Base-by-base conservation (phyloP, 2,797 vertebrate genomes). In the Sciurus carolinensis region DNA sequence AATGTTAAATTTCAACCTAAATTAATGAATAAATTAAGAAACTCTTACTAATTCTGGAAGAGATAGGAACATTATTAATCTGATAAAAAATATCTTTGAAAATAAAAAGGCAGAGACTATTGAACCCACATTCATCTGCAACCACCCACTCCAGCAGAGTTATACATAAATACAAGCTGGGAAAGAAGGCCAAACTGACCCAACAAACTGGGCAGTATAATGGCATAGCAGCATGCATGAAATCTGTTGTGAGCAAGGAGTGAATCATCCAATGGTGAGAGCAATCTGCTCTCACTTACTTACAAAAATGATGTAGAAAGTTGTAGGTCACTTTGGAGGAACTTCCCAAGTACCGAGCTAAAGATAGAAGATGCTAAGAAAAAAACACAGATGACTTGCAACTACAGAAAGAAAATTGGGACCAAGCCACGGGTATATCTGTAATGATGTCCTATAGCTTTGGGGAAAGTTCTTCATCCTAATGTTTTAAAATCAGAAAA, bases 1-100 rank as follows among this genome's bases (percentile, higher is more conserved):
- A 62, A 72, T 90, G 8, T 52, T 91, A 92, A 91, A 80, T 77
- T 82, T n/a, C 52, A 91, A 73, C 0, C 10, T 50, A 93, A 95
- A 77, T 81, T 71, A n/a, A 82, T 86, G 14, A 66, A 71, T 71
- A 59, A 54, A n/a, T n/a, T 26, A 33, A 26, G 47, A 52, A 9
- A 2, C 1, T 50, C 2, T 59, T 28, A 82, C 4, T 59, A 64
- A 85, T 83, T 91, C 7, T 83, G 8, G 7, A 92, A 91, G 71
- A 73, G 44, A 87, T 64, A 7, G 66, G 1, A 44, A 66, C 0
- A 82, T 62, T 2, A 36, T 92, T 92, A 71, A 92, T 94, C 33
- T 89, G 24, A 69, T 71, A 67, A 75, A 79, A 47, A 88, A 10
- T 57, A 42, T 33, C 30, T 85, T 94, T 69, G 47, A 85, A 95